Conservation (phyloP, 2,113 vertebrate species). For the Spea bombifrons region DNA sequence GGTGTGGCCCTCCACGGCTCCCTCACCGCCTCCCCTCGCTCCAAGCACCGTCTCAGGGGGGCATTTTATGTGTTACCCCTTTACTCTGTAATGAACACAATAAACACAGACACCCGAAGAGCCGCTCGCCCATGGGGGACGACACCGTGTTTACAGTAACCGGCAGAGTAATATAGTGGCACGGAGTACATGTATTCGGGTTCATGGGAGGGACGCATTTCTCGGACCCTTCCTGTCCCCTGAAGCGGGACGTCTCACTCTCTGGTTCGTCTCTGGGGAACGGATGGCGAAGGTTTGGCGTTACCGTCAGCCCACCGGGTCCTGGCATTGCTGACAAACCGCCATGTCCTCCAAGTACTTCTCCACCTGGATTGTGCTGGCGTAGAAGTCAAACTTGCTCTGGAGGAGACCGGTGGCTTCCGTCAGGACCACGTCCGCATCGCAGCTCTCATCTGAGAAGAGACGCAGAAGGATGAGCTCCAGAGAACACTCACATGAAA, state of each 20-base stretch:
- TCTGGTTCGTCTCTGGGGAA: conserved; percentile 22
- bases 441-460: conserved; percentile 68
- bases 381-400: conserved; percentile 82
- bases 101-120: too few species aligned
- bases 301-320: conserved; percentile 67
- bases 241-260: not conserved
- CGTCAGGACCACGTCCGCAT: conserved; percentile 75
- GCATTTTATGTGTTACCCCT: too few species aligned
- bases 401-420: conserved; percentile 78
- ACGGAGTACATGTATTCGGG: too few species aligned
- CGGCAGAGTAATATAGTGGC: too few species aligned
- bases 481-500: not conserved
- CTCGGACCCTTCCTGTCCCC: not conserved
- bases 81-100: too few species aligned
- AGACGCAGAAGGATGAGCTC: not conserved
- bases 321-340: conserved; percentile 77
- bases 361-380: conserved; percentile 89
- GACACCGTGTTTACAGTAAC: too few species aligned
- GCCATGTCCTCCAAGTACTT: conserved; percentile 76
- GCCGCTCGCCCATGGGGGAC: too few species aligned
- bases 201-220: too few species aligned
- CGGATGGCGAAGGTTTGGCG: not conserved
- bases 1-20: too few species aligned
- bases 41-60: too few species aligned
- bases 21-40: too few species aligned